Evolutionary conservation across 2,888 invertebrate species (phyloP).

Genomic region (Darwinula stevensoni): DNA sequence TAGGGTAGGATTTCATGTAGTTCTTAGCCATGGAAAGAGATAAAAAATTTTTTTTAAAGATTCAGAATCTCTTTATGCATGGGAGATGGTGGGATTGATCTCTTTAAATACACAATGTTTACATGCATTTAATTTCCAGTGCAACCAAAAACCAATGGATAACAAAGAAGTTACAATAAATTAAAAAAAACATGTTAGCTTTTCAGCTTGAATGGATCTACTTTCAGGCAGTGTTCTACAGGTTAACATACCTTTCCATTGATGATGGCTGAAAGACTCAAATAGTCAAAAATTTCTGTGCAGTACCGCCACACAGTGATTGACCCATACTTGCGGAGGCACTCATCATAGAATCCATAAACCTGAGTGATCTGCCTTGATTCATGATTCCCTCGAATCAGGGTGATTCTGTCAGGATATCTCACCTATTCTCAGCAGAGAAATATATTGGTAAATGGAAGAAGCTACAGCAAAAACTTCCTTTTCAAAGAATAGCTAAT

Average conservation of each 20-base stretch:
- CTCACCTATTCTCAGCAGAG: slow-evolving; percentile 40
- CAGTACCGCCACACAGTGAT: slow-evolving; percentile 98
- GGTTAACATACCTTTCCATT: slow-evolving; percentile 39
- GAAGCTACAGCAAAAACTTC: too few relatives aligned
- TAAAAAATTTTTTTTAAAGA: too few relatives aligned
- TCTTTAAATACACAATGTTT: too few relatives aligned
- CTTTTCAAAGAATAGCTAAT: too few relatives aligned
- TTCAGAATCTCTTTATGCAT: too few relatives aligned
- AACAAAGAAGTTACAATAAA: slow-evolving; percentile 5
- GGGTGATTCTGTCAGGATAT: slow-evolving; percentile 92
- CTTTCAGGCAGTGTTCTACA: too few relatives aligned
- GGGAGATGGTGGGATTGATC: too few relatives aligned
- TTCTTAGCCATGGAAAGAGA: too few relatives aligned
- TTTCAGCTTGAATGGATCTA: background rate
- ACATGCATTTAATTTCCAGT: too few relatives aligned
- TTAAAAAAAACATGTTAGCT: slow-evolving; percentile 1
- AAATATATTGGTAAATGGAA: background rate
- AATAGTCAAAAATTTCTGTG: slow-evolving; percentile 95
- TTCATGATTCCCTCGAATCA: slow-evolving; percentile 95
- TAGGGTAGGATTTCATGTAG: too few relatives aligned
- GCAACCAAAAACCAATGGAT: background rate
- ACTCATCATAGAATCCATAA: slow-evolving; percentile 98
- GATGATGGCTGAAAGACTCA: slow-evolving; percentile 83
- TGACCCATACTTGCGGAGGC: slow-evolving; percentile 89
- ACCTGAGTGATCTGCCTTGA: slow-evolving; percentile 98